Evolutionary conservation across 2,888 invertebrate species (phyloP), one percentile per base, ranked within the genome.

Genomic region (Mongoloraphidia duomilia): DNA sequence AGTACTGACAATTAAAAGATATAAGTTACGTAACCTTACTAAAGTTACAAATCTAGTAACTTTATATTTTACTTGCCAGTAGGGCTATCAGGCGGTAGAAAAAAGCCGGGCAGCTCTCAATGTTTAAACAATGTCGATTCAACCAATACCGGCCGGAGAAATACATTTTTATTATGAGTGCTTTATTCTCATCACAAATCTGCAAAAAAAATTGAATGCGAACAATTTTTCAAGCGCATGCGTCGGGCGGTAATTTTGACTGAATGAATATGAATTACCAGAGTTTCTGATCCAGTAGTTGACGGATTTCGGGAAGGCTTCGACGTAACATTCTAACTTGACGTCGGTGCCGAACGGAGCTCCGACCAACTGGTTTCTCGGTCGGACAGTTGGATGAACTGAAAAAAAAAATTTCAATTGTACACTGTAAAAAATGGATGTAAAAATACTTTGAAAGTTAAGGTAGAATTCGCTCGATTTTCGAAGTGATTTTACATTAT

Each of bases 341-440:
- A 75, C 73, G 55, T 74, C 70, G 13, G 74, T 73, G 36, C 70
- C 70, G 49, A 71, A 60, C 10, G 74, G 72, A 12, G 74, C 74
- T 4, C 74, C 72, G 35, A 76, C 73, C 57, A 76, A 65, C 64
- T 76, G 75, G 63, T 74, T 76, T 48, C 75, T 75, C 49, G 75
- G 75, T 55, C 71, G 70, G 58, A 76, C 75, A 56, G 72, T 69
- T n/a, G 76, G 76, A 50, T 72, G 67, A 66, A 76, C 76, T 76
- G 66, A 33, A 63, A 66, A 26, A 47, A 39, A 39, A 34, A 12
- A 38, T 35, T 45, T 13, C 41, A 41, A 8, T 11, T 58, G 57
- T 12, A 14, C 40, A 11, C 13, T 8, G 40, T n/a, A 40, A 12
- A 6, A 38, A 12, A 12, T 38, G n/a, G 2, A 38, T 13, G 11